Percentiles rank a stretch among this genome's conserved stretches.
Evolutionary conservation across 2,888 invertebrate species (phyloP).

Genomic region (Timema cristinae): DNA sequence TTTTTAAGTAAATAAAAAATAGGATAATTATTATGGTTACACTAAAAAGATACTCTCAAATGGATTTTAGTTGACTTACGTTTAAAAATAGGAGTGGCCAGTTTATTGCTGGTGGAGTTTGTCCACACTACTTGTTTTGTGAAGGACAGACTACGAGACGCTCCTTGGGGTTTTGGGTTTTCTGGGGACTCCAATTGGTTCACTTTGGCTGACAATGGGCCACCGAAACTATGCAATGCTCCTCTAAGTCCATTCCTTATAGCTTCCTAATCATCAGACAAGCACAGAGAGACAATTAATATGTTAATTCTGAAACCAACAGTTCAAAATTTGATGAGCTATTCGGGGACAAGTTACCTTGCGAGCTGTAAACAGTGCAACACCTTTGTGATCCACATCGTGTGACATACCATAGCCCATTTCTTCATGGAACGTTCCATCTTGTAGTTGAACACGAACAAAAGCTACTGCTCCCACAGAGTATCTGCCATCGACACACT

Average conservation of each 20-base stretch:
- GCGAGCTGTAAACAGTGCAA: constrained; percentile 13
- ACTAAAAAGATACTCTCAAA: too few relatives aligned
- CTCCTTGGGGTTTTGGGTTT: background rate
- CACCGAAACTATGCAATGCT: constrained; percentile 20
- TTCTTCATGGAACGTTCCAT: constrained; percentile 22
- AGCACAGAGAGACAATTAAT: background rate
- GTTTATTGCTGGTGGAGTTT: too few relatives aligned
- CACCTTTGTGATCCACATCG: constrained; percentile 9
- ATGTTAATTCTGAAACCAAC: background rate
- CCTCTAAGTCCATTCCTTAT: constrained; percentile 9
- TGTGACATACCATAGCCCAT: constrained; percentile 20
- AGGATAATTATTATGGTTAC: too few relatives aligned
- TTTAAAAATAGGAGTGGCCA: too few relatives aligned
- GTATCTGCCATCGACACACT: constrained; percentile 7
- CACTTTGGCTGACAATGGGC: constrained; percentile 6
- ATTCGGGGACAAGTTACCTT: constrained; percentile 11
- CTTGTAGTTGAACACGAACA: constrained; percentile 17
- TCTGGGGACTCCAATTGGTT: constrained; percentile 8
- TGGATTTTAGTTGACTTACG: too few relatives aligned
- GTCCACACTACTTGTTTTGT: too few relatives aligned
- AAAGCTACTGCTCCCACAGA: constrained; percentile 21
- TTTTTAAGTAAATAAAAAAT: too few relatives aligned
- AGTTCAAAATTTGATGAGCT: too few relatives aligned
- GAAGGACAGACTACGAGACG: background rate
- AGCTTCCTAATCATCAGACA: constrained; percentile 16